Percentiles rank a stretch among this genome's conserved stretches.
Conservation (phyloP, 2,113 vertebrate genomes). For the Abramis brama region DNA sequence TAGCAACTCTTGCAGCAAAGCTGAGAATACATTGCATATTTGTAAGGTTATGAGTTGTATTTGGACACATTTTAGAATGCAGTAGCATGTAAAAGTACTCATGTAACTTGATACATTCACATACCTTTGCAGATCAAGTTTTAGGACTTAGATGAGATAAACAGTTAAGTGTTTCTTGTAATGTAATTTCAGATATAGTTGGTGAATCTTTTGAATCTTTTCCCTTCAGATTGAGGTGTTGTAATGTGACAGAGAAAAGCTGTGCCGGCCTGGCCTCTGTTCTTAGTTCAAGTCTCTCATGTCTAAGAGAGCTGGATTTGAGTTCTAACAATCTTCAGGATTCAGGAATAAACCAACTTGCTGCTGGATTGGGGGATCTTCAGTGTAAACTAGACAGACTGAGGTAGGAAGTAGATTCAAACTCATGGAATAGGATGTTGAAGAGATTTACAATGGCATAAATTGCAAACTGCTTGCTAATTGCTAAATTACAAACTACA, state of each 20-base stretch:
- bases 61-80: too few relatives aligned
- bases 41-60: too few relatives aligned
- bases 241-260: constrained; percentile 61
- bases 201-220: too few relatives aligned
- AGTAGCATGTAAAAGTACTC: too few relatives aligned
- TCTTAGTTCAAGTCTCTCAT: constrained; percentile 46
- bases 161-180: too few relatives aligned
- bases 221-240: constrained; percentile 58
- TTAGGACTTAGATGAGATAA: too few relatives aligned
- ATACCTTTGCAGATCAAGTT: too few relatives aligned
- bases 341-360: constrained; percentile 45
- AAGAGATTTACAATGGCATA: not conserved
- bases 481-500: not conserved
- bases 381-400: constrained; percentile 55
- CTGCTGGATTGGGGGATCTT: constrained; percentile 40
- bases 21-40: too few relatives aligned
- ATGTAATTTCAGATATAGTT: too few relatives aligned
- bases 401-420: constrained; percentile 4
- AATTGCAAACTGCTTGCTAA: not conserved
- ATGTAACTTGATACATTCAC: too few relatives aligned
- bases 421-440: not conserved
- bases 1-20: too few relatives aligned
- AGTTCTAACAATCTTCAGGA: constrained; percentile 62
- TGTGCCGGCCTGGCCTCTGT: constrained; percentile 54
- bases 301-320: constrained; percentile 63